phyloP scores from a whole-genome alignment of 2,888 invertebrate species.

The Seira ritae region DNA sequence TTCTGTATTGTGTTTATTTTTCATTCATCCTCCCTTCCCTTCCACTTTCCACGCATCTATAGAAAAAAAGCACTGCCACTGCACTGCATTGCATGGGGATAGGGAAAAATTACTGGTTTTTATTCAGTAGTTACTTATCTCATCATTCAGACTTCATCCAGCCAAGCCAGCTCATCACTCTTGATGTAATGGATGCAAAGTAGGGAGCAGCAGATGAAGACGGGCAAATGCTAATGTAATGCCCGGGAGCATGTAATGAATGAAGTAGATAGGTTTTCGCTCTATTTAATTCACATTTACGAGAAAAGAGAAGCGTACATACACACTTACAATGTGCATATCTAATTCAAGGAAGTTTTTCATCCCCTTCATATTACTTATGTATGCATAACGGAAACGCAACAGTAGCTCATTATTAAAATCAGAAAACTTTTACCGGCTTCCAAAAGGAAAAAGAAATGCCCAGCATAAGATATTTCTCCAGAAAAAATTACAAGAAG shows the following conservation, averaged over 20 bases:
- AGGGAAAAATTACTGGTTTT: constrained; percentile 47
- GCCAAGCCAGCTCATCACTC: constrained; percentile 44
- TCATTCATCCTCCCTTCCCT: constrained; percentile 32
- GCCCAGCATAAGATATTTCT: too few species aligned
- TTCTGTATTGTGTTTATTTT: constrained; percentile 32
- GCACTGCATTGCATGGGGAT: too few species aligned
- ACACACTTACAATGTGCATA: constrained; percentile 45
- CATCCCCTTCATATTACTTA: too few species aligned
- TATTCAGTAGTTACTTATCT: constrained; percentile 38
- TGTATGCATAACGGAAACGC: too few species aligned
- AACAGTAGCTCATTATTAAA: too few species aligned
- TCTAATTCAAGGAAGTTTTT: too few species aligned
- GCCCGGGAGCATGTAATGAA: constrained; percentile 29
- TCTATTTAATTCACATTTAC: constrained; percentile 10
- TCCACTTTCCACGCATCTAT: constrained; percentile 7
- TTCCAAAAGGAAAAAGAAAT: too few species aligned
- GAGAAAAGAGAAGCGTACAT: constrained; percentile 30
- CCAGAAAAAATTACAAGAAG: too few species aligned
- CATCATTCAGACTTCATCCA: constrained; percentile 44
- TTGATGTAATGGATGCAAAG: not conserved
- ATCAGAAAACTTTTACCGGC: too few species aligned
- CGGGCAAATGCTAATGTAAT: constrained; percentile 20
- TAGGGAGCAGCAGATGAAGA: not conserved
- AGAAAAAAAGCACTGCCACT: too few species aligned
- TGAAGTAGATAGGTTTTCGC: not conserved